phyloP scores from a whole-genome alignment of 2,113 vertebrate species.

The Andinoacara biseriatus region DNA sequence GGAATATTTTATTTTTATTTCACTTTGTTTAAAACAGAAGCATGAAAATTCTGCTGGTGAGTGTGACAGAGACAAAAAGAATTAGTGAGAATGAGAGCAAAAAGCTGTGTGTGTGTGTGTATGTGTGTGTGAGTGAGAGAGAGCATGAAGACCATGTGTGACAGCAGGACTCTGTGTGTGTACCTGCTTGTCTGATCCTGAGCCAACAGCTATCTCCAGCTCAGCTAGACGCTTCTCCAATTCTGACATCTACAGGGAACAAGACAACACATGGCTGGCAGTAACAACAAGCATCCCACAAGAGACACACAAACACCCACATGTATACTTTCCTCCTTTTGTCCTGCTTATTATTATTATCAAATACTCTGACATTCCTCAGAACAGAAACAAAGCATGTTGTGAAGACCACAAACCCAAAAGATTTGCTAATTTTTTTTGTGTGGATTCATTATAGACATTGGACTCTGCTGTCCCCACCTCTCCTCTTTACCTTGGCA shows the following conservation, averaged over 20 bases:
- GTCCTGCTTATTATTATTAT: conserved; percentile 1
- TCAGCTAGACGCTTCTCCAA: conserved; percentile 92
- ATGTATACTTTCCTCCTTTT: neutral
- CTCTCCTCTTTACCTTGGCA: conserved; percentile 84
- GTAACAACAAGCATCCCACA: conserved; percentile 16
- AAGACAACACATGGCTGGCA: conserved; percentile 35
- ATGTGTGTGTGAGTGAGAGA: neutral
- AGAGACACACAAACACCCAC: conserved; percentile 1
- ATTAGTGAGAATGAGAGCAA: conserved; percentile 18
- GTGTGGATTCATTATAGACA: conserved; percentile 18
- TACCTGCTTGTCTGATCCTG: conserved; percentile 91
- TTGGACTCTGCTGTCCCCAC: neutral
- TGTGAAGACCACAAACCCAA: neutral
- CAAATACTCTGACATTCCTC: conserved; percentile 39
- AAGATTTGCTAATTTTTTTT: conserved; percentile 13
- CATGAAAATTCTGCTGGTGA: conserved; percentile 10
- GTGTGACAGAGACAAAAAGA: conserved; percentile 18
- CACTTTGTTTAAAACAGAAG: conserved; percentile 14
- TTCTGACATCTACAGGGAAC: conserved; percentile 84
- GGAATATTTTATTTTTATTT: conserved; percentile 24
- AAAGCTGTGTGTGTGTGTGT: neutral
- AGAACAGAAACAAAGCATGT: conserved; percentile 7
- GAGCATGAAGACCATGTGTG: neutral
- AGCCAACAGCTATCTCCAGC: conserved; percentile 87
- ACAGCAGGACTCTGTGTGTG: conserved; percentile 9